These are phyloP conservation scores for Anoplopoma fimbria DNA, from an alignment of 2,113 vertebrate genomes.

Conservation along the genomic window DNA sequence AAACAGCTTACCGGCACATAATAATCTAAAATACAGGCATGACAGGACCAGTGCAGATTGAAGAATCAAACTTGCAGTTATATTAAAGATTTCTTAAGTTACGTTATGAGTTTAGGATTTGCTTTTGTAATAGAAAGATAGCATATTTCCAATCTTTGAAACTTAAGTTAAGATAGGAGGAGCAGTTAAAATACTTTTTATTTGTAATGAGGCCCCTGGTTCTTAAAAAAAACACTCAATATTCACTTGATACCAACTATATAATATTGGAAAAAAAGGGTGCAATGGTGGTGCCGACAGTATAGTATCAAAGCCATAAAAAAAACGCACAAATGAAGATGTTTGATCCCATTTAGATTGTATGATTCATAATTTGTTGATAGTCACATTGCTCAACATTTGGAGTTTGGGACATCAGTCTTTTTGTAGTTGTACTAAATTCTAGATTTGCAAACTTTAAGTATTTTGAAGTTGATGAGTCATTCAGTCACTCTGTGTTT, in stretches of 20 bases:
- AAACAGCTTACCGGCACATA: too few species aligned
- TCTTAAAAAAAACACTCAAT: neutral
- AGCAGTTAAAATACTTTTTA: too few species aligned
- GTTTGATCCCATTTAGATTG: neutral
- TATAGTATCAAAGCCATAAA: neutral
- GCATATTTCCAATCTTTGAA: too few species aligned
- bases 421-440: neutral
- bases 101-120: neutral
- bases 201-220: too few species aligned
- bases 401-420: too few species aligned
- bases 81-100: neutral
- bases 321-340: neutral
- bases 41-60: neutral
- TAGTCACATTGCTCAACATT: neutral
- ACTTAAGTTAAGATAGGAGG: too few species aligned
- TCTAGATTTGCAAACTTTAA: neutral
- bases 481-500: neutral
- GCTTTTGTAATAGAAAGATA: neutral
- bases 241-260: constrained; percentile 1
- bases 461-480: neutral
- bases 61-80: neutral
- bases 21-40: too few species aligned
- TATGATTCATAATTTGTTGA: neutral
- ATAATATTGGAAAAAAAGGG: neutral
- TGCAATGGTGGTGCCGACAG: constrained; percentile 11